phyloP scores from a whole-genome alignment of 2,888 invertebrate genomes.

The Anagyrus pseudococci region DNA sequence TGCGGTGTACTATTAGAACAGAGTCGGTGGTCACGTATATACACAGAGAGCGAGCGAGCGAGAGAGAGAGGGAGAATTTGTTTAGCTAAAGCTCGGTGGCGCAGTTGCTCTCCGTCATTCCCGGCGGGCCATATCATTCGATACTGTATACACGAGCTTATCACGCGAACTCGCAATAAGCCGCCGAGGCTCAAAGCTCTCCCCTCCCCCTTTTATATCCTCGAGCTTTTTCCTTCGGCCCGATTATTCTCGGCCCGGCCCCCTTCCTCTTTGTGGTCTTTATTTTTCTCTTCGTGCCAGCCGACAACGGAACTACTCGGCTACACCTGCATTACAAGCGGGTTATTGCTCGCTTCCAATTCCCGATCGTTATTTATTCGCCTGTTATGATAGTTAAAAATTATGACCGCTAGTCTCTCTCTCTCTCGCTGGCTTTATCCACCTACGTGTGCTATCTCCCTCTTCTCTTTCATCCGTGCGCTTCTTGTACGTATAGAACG shows the following conservation, averaged over 20 bases:
- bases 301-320: not conserved
- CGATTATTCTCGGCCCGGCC: not conserved
- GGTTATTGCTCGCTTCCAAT: constrained; percentile 21
- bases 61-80: too few relatives aligned
- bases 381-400: constrained; percentile 37
- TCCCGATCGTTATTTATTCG: constrained; percentile 40
- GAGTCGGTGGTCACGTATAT: too few relatives aligned
- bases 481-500: too few relatives aligned
- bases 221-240: not conserved
- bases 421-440: not conserved
- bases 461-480: too few relatives aligned
- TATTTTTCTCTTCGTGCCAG: not conserved
- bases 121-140: constrained; percentile 5
- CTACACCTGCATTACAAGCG: constrained; percentile 17
- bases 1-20: too few relatives aligned
- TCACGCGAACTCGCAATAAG: constrained; percentile 37
- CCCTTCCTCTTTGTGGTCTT: not conserved
- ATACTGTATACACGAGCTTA: not conserved
- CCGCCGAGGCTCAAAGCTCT: not conserved
- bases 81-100: constrained; percentile 9
- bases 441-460: not conserved
- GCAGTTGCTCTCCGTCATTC: not conserved
- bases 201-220: not conserved
- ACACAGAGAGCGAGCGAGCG: too few relatives aligned
- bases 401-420: constrained; percentile 17